Evolutionary conservation across 2,797 vertebrate genomes (phyloP), one percentile per base, ranked within the genome.

Genomic region (Lagodon rhomboides): DNA sequence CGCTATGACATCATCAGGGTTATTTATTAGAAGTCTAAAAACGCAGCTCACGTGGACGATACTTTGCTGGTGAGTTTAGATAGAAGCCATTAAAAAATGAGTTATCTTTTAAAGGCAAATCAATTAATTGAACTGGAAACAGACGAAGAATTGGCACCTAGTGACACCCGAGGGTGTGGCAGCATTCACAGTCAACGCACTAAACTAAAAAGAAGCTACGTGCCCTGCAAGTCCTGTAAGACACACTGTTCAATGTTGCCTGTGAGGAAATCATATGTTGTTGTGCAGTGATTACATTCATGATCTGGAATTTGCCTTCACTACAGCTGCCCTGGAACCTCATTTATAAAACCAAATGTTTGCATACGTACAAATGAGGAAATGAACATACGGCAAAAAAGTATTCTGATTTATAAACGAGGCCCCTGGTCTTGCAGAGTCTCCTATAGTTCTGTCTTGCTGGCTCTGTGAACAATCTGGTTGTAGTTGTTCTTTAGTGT

Each of bases 371-470:
- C 34, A 34, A 34, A 34, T 34, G 34, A 34, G 34, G 34, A 34
- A 34, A 34, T 34, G 30, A 34, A 34, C 27, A 30, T 30, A 30
- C 27, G 27, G 5, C 27, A 34, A 34, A 34, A 34, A 34, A 34
- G 1, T 1, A 34, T 6, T 34, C 30, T 34, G 30, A 34, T 34
- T 34, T 34, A 34, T 34, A 34, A 34, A 34, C 9, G 34, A 34
- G 34, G 34, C 34, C 8, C 34, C 34, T n/a, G 54, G n/a, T 71
- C 30, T 60, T 3, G 9, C 54, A 5, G 38, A 41, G 10, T 23
- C 44, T 16, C 64, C 87, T 70, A 96, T 1, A 99, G 95, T 92
- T 99, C 98, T 7, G 95, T 96, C 92, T 93, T 97, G 77, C 89
- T 71, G 34, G 74, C 41, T 83, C 79, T 93, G 78, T 93, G 89